Evolutionary conservation across 2,888 invertebrate species (phyloP).

Genomic region (Anthrax anthrax): DNA sequence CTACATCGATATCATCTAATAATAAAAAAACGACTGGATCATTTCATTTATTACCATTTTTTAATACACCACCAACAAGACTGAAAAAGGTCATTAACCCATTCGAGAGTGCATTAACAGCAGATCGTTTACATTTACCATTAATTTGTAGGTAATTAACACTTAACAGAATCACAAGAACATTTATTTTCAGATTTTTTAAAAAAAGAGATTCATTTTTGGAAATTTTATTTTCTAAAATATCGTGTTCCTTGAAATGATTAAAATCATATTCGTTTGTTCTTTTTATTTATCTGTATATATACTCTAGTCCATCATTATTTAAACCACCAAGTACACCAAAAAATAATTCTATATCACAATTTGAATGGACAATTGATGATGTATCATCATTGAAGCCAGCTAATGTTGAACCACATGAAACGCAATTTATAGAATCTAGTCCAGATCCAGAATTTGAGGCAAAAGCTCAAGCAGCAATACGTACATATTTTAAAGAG

Average conservation of each 20-base stretch:
- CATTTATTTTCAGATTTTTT: too few relatives aligned
- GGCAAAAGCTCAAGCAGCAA: constrained; percentile 45
- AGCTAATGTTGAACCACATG: constrained; percentile 42
- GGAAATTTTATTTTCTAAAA: too few relatives aligned
- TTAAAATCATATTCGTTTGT: neutral
- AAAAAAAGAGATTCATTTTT: too few relatives aligned
- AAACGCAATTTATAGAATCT: constrained; percentile 38
- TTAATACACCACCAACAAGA: constrained; percentile 42
- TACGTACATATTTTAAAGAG: constrained; percentile 35
- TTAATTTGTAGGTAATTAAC: constrained; percentile 49
- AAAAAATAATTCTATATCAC: constrained; percentile 27
- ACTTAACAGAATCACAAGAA: too few relatives aligned
- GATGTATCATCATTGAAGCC: constrained; percentile 49
- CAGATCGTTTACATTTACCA: constrained; percentile 45
- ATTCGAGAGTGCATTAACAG: constrained; percentile 43
- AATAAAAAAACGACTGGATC: constrained; percentile 7
- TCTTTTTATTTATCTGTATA: neutral
- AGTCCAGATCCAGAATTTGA: constrained; percentile 43
- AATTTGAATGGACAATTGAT: constrained; percentile 53
- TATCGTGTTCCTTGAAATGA: too few relatives aligned
- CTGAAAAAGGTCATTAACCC: constrained; percentile 45
- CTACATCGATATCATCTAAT: constrained; percentile 6
- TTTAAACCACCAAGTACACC: constrained; percentile 29
- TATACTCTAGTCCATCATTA: constrained; percentile 25
- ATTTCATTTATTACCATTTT: constrained; percentile 18